Base-by-base conservation (phyloP, 1,140 invertebrate genomes). In the Euwallacea fornicatus region DNA sequence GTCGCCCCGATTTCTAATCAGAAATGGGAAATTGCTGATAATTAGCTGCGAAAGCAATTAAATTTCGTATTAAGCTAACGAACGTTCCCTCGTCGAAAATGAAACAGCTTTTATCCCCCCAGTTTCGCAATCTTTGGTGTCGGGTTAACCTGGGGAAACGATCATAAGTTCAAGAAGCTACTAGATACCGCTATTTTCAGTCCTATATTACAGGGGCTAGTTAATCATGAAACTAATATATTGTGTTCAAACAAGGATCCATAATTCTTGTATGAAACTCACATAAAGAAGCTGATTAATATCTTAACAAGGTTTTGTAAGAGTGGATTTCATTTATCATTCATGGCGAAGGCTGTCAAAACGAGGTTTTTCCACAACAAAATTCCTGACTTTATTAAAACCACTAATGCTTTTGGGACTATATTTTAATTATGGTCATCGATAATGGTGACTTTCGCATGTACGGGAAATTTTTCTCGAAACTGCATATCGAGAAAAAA, bases 281-380 rank as follows among this genome's bases (percentile, higher is more conserved):
- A 13, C 44, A 63, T 63, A 63, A 63, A 63, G 21, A 44, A 63
- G 47, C 61, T 63, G 61, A 63, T 63, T 63, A 63, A 63, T 63
- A 63, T 63, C 44, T 63, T 63, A 63, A 63, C 61, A 63, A 63
- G 61, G 42, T 41, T 63, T 63, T 63, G 44, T 33, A 47, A 43
- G 44, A 63, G 61, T 63, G 61, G 44, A 47, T 47, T 63, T 50
- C 61, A 63, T 63, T 63, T 47, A 63, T 63, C 61, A 63, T 63
- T 63, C 44, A 63, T 63, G 61, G 21, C 61, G 47, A 63, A 43
- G 9, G 13, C 61, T 63, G 61, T 44, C 46, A 50, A 13, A 63
- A 63, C 44, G 44, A 46, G 47, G 61, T 63, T 63, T 63, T 63
- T 63, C 44, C 16, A 47, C 4, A 63, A 42, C 47, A 63, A 47